Conservation (phyloP, 2,888 invertebrate species). For the Zhuqinia jingwanae region DNA sequence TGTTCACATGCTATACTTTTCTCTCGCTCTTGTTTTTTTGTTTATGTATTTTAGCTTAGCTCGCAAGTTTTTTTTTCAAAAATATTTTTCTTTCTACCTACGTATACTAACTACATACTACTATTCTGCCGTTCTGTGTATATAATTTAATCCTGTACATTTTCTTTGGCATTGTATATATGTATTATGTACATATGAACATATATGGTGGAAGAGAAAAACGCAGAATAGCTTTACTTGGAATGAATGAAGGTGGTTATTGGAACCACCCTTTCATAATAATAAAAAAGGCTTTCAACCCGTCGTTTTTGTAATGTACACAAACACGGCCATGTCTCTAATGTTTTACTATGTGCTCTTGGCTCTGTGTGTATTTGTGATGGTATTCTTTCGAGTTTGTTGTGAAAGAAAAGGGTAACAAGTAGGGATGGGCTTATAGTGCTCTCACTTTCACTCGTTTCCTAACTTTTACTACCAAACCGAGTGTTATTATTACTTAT, state of each 20-base stretch:
- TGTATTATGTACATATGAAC: background rate
- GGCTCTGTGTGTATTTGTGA: no score
- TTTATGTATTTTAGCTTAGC: background rate
- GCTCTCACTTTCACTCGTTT: constrained; percentile 43
- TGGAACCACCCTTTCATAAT: constrained; percentile 16
- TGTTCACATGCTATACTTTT: no score
- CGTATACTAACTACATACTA: no score
- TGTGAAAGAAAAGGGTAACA: constrained; percentile 19
- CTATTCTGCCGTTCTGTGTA: background rate
- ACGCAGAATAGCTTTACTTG: background rate
- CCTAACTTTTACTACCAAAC: constrained; percentile 19
- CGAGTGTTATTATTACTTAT: constrained; percentile 8
- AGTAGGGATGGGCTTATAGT: no score
- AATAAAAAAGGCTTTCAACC: constrained; percentile 29
- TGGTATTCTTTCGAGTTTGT: constrained; percentile 14
- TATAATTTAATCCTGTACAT: background rate
- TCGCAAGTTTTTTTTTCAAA: no score
- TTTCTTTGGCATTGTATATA: no score
- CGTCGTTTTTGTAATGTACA: constrained; percentile 21
- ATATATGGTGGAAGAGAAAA: background rate
- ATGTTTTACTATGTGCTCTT: no score
- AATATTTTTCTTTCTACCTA: no score
- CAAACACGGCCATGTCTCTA: constrained; percentile 5
- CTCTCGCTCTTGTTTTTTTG: background rate
- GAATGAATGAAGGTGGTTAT: constrained; percentile 21